Evolutionary conservation across 2,888 invertebrate genomes (phyloP), one percentile per base, ranked within the genome.

Genomic region (Volucella bombylans): DNA sequence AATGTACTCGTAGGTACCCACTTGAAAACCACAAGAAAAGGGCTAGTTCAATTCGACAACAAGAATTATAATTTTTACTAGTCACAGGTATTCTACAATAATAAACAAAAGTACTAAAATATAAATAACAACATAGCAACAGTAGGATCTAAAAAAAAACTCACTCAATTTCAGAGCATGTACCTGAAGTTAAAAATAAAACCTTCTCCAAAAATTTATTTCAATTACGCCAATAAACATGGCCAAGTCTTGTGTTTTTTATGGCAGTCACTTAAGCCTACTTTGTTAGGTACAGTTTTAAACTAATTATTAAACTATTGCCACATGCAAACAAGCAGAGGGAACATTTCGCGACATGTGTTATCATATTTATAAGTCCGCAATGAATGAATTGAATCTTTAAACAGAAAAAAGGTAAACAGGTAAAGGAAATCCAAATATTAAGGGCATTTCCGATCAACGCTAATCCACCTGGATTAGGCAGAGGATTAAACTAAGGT

Each of bases 281-380:
- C 62, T 54, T 43, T 15, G 45, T 2, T n/a, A 72, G 52, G 52
- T 49, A 47, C 9, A 18, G 10, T 15, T 23, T 11, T 11, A 15
- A 12, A 14, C 6, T 23, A 12, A 50, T 62, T 72, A 72, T 62
- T 62, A 38, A 39, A 38, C 45, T 14, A n/a, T 52, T 54, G 62
- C 72, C 62, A 72, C 72, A 72, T 62, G 72, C 72, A 72, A 72
- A 72, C 62, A 72, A 72, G 55, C 54, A 39, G 45, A 31, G 31
- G 31, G 0, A 41, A 52, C 39, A 50, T 62, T 45, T 45, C 39
- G 8, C 38, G 31, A 31, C 31, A 31, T 31, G 31, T 31, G 31
- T 31, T 6, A 31, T 0, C 31, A 31, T 68, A 45, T 18, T 18
- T 1, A 1, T 8, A 64, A 15, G 12, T 39, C 11, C 6, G 31